These are phyloP conservation scores for Megaceryle alcyon DNA, from an alignment of 2,797 vertebrate genomes.

Conservation along the genomic window DNA sequence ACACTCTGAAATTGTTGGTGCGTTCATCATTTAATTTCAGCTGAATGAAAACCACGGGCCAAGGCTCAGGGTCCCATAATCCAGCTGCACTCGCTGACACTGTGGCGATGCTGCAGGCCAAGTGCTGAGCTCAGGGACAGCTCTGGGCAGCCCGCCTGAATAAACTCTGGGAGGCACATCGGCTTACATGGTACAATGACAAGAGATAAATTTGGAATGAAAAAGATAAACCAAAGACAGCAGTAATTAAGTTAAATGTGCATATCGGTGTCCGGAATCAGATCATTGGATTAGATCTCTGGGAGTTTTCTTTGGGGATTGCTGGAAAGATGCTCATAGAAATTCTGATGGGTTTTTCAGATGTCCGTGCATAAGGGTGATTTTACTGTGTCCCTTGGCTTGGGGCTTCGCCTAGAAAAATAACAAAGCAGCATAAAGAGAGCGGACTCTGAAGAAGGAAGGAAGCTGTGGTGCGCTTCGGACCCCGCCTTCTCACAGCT, in stretches of 20 bases:
- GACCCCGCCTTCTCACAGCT: too few species aligned
- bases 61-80: neutral
- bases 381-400: neutral
- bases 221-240: neutral
- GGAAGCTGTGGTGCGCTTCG: neutral
- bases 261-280: neutral
- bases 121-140: neutral
- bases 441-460: rapidly evolving
- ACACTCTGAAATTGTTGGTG: neutral
- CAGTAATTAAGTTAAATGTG: neutral
- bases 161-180: neutral
- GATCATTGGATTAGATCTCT: neutral
- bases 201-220: neutral
- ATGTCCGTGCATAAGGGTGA: neutral
- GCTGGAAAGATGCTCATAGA: too few species aligned
- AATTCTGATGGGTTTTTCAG: neutral
- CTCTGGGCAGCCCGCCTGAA: neutral
- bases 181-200: neutral
- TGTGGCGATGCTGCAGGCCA: neutral
- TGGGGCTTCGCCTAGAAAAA: neutral
- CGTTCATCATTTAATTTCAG: neutral
- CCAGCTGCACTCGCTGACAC: rapidly evolving
- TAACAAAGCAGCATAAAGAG: neutral
- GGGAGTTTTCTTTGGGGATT: neutral
- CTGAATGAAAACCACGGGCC: neutral